Base-by-base conservation (phyloP, 2,888 invertebrate species). In the Leucozona laternaria region DNA sequence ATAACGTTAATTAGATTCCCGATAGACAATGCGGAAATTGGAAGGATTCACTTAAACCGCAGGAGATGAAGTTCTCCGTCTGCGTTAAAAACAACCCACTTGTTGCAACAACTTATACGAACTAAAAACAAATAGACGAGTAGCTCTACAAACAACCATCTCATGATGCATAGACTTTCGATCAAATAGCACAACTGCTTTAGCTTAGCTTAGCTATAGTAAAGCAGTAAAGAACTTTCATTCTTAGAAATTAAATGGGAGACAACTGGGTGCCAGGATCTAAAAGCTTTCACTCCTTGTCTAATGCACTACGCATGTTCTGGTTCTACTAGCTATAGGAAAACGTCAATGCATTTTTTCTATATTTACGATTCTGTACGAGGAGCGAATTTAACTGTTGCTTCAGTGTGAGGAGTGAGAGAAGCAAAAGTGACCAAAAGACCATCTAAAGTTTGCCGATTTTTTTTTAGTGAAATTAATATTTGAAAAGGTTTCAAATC, bases 331-430 rank as follows among this genome's bases (percentile, higher is more conserved):
- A 31, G 0, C 2, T 4, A 28, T 28, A 28, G 10, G 53, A 50
- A 40, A 77, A 77, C 66, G 77, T 66, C 43, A 72, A 40, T 82
- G 82, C 78, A 72, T 43, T 82, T 58, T 58, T 22, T 4, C 25
- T 53, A 25, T 53, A 25, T 53, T 53, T 53, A 15, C 28, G 15
- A 25, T 15, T 53, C 11, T 48, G 0, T 10, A 48, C 10, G 2
- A 20, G 4, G 8, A 20, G 10, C 5, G 0, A 5, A 48, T 48
- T 17, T 48, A 20, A 48, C 1, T 48, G 10, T 2, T 43, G 10
- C 8, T 43, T 45, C 6, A 43, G 0, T 15, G 7, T 43, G 43
- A 45, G 8, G n/a, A 8, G n/a, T n/a, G 45, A 17, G n/a, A 3
- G 45, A 3, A 45, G 45, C 8, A 17, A n/a, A 11, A 11, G 13